A percentile compares a stretch with the other conserved stretches of the same genome.
These are phyloP conservation scores for Capitella teleta DNA, from an alignment of 1,140 invertebrate species.

Conservation along the genomic window DNA sequence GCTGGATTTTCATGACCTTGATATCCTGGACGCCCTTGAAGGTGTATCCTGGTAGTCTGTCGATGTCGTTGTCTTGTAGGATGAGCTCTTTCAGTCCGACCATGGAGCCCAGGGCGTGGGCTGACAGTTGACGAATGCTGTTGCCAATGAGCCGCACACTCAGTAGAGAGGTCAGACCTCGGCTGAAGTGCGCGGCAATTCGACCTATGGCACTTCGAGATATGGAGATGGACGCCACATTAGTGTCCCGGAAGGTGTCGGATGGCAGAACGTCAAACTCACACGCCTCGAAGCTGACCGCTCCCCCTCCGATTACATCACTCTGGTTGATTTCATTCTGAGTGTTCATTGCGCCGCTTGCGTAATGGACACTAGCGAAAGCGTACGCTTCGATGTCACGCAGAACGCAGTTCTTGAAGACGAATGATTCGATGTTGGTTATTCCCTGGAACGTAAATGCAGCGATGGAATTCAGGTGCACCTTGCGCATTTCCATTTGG, in stretches of 20 bases:
- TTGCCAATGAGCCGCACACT: neutral
- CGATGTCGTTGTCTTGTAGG: neutral
- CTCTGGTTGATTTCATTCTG: neutral
- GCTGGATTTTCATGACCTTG: no score
- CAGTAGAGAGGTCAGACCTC: neutral
- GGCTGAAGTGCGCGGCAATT: neutral
- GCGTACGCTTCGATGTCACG: neutral
- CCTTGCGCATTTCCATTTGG: neutral
- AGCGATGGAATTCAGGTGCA: neutral
- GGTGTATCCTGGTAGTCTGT: neutral
- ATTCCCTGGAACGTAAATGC: neutral
- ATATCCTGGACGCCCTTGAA: neutral
- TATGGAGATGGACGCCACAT: neutral
- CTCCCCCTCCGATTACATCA: neutral
- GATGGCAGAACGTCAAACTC: neutral
- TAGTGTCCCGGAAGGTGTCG: conserved; percentile 1
- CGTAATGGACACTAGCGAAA: conserved; percentile 1
- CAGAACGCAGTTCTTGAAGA: neutral
- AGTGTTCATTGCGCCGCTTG: neutral
- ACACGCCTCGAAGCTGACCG: neutral
- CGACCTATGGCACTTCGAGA: neutral
- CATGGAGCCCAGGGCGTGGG: neutral
- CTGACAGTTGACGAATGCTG: neutral
- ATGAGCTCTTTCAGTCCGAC: neutral
- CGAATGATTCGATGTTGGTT: neutral